Conservation (phyloP, 2,113 vertebrate genomes). For the Gymnorhina tibicen region DNA sequence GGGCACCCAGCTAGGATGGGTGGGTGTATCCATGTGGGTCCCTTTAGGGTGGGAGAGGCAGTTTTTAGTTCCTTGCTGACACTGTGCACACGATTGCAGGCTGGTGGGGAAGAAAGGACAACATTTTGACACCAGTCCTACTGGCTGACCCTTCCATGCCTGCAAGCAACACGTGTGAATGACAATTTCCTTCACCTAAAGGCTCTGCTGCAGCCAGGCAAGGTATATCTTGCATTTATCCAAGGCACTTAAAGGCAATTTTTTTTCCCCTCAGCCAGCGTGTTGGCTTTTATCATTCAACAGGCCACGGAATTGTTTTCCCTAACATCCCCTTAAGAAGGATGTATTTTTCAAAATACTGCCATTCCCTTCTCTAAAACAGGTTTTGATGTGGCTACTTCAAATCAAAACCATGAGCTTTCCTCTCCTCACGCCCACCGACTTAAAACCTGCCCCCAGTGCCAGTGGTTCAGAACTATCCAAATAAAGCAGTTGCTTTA, state of each 20-base stretch:
- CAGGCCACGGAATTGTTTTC: constrained; percentile 45
- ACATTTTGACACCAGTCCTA: neutral
- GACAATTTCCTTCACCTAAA: neutral
- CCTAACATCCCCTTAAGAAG: constrained; percentile 53
- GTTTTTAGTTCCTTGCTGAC: neutral
- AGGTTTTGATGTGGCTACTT: constrained; percentile 69
- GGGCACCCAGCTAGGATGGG: fast-evolving
- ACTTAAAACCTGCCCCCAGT: constrained; percentile 38
- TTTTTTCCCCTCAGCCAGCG: neutral
- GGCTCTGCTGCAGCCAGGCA: neutral
- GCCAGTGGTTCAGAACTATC: constrained; percentile 69
- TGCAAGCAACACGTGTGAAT: fast-evolving
- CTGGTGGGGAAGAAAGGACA: neutral
- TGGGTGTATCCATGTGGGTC: neutral
- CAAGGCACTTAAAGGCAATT: neutral
- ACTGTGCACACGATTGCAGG: fast-evolving
- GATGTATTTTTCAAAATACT: constrained; percentile 59
- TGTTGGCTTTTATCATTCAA: constrained; percentile 48
- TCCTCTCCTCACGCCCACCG: constrained; percentile 32
- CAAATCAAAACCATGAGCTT: constrained; percentile 67
- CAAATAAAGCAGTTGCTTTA: constrained; percentile 66
- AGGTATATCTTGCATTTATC: neutral
- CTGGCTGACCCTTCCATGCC: neutral
- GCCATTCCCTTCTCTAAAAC: constrained; percentile 43
- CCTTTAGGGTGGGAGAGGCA: fast-evolving